Conservation (phyloP, 2,113 vertebrate species). For the Eonycteris spelaea region DNA sequence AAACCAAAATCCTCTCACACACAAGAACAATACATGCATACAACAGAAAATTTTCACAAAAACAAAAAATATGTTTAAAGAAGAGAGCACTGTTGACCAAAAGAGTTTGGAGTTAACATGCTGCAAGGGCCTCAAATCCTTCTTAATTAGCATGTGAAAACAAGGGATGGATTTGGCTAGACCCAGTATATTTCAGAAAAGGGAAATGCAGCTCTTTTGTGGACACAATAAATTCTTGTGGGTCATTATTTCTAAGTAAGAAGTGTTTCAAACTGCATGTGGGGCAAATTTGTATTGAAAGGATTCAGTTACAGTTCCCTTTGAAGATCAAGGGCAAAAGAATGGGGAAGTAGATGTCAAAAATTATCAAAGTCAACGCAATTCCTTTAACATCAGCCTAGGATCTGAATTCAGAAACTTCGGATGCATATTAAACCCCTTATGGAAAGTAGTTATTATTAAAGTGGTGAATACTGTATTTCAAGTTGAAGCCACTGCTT, state of each 20-base stretch:
- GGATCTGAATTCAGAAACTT: neutral
- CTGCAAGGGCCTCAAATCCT: neutral
- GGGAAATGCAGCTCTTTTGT: neutral
- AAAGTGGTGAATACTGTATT: neutral
- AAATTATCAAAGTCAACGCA: neutral
- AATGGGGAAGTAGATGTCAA: neutral
- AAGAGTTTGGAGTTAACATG: neutral
- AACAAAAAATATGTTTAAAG: neutral
- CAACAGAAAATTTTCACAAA: neutral
- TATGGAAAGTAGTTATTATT: neutral
- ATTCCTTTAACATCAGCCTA: neutral
- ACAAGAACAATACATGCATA: accelerated
- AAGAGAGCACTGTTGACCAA: neutral
- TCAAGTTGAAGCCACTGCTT: neutral
- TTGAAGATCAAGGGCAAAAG: neutral
- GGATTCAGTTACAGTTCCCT: neutral
- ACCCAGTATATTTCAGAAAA: neutral
- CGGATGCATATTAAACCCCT: neutral
- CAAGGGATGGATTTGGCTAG: neutral
- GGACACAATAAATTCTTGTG: neutral
- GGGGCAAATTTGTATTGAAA: neutral
- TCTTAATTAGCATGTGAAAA: neutral
- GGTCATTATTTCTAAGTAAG: neutral
- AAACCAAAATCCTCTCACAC: neutral
- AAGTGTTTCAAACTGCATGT: neutral